Conservation (phyloP, 1,140 invertebrate species). For the Temnothorax longispinosus region DNA sequence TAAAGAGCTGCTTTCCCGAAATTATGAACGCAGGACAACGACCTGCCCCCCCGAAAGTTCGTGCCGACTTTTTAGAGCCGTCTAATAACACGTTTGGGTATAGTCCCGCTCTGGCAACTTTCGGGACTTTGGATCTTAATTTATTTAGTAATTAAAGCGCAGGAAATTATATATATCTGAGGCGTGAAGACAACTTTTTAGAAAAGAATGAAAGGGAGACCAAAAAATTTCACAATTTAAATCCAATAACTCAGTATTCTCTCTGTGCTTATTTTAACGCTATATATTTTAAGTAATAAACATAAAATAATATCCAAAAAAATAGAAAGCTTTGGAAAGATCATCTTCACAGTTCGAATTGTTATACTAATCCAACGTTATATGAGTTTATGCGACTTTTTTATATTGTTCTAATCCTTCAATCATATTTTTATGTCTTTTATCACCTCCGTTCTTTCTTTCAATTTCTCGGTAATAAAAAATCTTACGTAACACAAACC, state of each 20-base stretch:
- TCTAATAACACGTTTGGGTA: background rate
- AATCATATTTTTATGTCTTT: background rate
- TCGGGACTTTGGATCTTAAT: background rate
- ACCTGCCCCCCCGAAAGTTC: background rate
- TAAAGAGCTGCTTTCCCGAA: slow-evolving; percentile 14
- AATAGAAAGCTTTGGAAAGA: background rate
- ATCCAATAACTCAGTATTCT: background rate
- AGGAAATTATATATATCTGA: background rate
- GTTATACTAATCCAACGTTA: background rate
- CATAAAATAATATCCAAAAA: background rate
- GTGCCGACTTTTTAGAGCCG: background rate
- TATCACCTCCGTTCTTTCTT: background rate
- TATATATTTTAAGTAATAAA: background rate
- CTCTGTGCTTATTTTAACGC: background rate
- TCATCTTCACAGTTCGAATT: background rate
- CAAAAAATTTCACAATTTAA: background rate
- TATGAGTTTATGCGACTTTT: background rate
- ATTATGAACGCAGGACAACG: background rate
- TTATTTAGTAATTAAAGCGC: slow-evolving; percentile 1
- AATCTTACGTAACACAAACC: slow-evolving; percentile 69
- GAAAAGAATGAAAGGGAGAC: background rate
- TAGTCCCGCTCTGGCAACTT: background rate
- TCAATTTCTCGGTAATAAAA: background rate
- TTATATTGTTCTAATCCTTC: background rate
- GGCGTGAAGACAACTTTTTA: background rate